Percentiles rank a stretch among this genome's conserved stretches.
phyloP scores from a whole-genome alignment of 2,888 invertebrate species.

The Brachyopa scutellaris region DNA sequence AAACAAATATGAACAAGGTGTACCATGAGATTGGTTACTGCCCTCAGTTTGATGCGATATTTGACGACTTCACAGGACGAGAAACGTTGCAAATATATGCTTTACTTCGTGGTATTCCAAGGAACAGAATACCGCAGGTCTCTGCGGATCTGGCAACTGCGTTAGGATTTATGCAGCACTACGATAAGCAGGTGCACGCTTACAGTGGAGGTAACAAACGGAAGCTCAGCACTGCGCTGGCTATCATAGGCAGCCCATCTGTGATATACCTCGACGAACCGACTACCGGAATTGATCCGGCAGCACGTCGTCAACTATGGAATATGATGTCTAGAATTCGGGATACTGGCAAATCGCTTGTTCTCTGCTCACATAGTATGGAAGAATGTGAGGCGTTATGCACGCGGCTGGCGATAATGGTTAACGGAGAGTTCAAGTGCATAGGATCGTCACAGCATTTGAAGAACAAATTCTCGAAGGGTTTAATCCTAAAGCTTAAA shows the following conservation, averaged over 20 bases:
- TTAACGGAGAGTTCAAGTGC: conserved; percentile 89
- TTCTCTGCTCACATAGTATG: conserved; percentile 94
- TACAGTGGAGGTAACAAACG: conserved; percentile 90
- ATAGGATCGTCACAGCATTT: conserved; percentile 89
- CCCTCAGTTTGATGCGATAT: conserved; percentile 89
- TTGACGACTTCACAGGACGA: conserved; percentile 88
- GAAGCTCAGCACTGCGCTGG: conserved; percentile 88
- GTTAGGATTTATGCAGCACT: conserved; percentile 85
- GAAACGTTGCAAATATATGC: conserved; percentile 87
- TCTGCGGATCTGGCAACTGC: conserved; percentile 81
- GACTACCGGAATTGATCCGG: conserved; percentile 83
- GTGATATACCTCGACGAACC: conserved; percentile 88
- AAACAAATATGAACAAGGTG: conserved; percentile 83
- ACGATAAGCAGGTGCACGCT: conserved; percentile 84
- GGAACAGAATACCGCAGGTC: conserved; percentile 78
- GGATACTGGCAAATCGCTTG: conserved; percentile 88
- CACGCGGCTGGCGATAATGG: conserved; percentile 91
- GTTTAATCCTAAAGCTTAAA: conserved; percentile 82
- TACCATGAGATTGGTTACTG: conserved; percentile 87
- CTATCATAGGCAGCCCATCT: conserved; percentile 87
- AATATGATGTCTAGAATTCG: conserved; percentile 87
- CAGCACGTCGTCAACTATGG: conserved; percentile 89
- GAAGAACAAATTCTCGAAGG: conserved; percentile 87
- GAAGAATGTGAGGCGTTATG: conserved; percentile 93
- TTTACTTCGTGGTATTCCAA: conserved; percentile 85